Evolutionary conservation across 2,113 vertebrate species (phyloP).

Genomic region (Pipa parva): DNA sequence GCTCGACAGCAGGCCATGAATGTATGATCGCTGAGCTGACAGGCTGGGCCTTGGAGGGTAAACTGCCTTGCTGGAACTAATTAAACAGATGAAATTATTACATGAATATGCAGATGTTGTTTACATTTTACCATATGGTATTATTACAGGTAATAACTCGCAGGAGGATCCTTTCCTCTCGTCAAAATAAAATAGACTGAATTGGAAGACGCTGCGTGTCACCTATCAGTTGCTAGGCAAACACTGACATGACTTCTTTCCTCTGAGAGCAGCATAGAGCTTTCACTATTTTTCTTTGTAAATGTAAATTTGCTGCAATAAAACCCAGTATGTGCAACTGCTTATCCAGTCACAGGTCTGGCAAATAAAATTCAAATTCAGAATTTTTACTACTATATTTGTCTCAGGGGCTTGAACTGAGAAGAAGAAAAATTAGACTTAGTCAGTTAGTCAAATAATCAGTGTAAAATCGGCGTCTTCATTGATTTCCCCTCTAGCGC

Average conservation of each 20-base stretch:
- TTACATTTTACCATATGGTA: slow-evolving; percentile 99
- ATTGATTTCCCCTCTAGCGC: no score
- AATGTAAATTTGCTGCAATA: neutral
- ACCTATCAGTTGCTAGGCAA: slow-evolving; percentile 72
- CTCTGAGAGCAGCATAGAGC: neutral
- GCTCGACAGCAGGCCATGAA: slow-evolving; percentile 83
- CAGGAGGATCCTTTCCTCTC: slow-evolving; percentile 83
- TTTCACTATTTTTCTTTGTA: slow-evolving; percentile 36
- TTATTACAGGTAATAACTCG: slow-evolving; percentile 97
- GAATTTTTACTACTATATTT: no score
- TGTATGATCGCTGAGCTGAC: slow-evolving; percentile 82
- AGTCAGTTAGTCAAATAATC: no score
- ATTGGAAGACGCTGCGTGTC: slow-evolving; percentile 65
- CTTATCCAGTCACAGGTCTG: neutral
- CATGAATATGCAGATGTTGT: slow-evolving; percentile 99
- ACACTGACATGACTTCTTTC: slow-evolving; percentile 54
- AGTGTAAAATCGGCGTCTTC: no score
- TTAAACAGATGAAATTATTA: slow-evolving; percentile 99
- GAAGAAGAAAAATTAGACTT: no score
- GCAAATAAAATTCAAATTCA: neutral
- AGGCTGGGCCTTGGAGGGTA: slow-evolving; percentile 93
- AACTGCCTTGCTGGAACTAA: slow-evolving; percentile 99
- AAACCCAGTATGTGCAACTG: neutral
- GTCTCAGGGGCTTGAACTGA: no score
- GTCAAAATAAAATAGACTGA: slow-evolving; percentile 80